Evolutionary conservation across 2,888 invertebrate genomes (phyloP).

Genomic region (Aethes cnicana): DNA sequence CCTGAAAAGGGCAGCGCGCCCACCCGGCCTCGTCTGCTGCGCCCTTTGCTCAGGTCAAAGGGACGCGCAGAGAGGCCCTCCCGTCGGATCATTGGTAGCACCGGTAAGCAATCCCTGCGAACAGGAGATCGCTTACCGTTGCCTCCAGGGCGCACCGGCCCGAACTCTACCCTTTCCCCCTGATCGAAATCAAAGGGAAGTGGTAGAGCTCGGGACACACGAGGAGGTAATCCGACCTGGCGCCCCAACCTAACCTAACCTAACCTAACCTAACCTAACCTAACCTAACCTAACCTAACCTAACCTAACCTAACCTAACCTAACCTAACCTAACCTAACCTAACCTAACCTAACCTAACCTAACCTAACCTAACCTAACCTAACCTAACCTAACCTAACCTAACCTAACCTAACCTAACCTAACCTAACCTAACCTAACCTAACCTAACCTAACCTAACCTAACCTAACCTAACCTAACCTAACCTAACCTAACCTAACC

Average conservation of each 20-base stretch:
- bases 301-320: constrained; percentile 29
- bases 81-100: no score
- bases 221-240: no score
- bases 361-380: constrained; percentile 31
- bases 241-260: constrained; percentile 32
- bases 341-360: constrained; percentile 28
- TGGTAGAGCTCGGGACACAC: no score
- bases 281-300: constrained; percentile 27
- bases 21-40: no score
- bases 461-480: constrained; percentile 29
- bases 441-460: constrained; percentile 35
- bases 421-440: constrained; percentile 31
- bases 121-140: no score
- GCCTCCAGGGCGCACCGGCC: no score
- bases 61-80: no score
- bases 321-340: constrained; percentile 25
- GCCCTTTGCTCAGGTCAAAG: no score
- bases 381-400: constrained; percentile 34
- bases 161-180: no score
- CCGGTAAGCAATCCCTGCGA: no score
- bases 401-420: constrained; percentile 31
- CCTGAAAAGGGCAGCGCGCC: no score
- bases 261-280: constrained; percentile 28
- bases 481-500: constrained; percentile 29
- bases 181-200: no score